phyloP scores from a whole-genome alignment of 2,888 invertebrate species.

The Drosophila kokeensis region DNA sequence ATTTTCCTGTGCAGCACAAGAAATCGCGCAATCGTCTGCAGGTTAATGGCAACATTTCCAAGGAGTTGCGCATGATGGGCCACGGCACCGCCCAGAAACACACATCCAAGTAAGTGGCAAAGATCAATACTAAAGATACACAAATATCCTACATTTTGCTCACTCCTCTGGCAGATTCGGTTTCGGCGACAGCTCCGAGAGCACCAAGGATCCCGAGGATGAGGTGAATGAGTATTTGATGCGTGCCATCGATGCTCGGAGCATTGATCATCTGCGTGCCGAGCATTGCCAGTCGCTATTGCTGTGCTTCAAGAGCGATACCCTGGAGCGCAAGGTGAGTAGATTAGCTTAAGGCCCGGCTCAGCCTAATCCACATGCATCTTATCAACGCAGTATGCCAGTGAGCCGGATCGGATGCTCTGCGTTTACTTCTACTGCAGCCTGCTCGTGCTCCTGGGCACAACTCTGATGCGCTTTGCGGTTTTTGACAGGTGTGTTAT shows the following conservation, averaged over 20 bases:
- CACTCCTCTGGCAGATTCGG: constrained; percentile 87
- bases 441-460: constrained; percentile 89
- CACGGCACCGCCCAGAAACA: constrained; percentile 92
- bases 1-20: constrained; percentile 86
- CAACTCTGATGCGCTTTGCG: constrained; percentile 89
- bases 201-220: constrained; percentile 92
- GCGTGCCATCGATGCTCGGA: constrained; percentile 97
- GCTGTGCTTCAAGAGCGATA: constrained; percentile 92
- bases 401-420: constrained; percentile 94
- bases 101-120: constrained; percentile 86
- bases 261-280: constrained; percentile 93
- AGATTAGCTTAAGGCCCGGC: no score
- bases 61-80: constrained; percentile 96
- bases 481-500: constrained; percentile 88
- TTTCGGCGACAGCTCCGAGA: constrained; percentile 89
- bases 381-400: constrained; percentile 88
- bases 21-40: constrained; percentile 87
- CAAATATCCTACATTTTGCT: no score
- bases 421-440: constrained; percentile 94
- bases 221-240: constrained; percentile 98
- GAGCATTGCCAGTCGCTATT: constrained; percentile 95
- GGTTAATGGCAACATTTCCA: constrained; percentile 92
- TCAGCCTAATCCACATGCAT: neutral
- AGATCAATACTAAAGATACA: neutral
- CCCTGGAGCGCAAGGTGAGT: constrained; percentile 92